Percentiles rank a stretch among this genome's conserved stretches.
Evolutionary conservation across 1,140 invertebrate species (phyloP).

Genomic region (Lepidotrigona ventralis): DNA sequence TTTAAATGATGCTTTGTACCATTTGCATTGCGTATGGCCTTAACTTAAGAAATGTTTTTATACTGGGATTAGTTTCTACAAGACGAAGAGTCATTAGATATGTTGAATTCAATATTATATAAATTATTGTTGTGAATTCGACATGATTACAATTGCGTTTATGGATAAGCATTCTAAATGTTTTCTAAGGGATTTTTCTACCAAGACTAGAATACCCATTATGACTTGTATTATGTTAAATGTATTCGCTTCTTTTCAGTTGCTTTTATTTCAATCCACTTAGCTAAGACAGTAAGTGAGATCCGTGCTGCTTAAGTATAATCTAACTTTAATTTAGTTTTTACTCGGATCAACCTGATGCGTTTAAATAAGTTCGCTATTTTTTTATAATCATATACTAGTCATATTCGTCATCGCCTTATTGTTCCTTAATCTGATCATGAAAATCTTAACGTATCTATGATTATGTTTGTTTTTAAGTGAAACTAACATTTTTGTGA

Average conservation of each 20-base stretch:
- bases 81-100: background rate
- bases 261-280: slow-evolving; percentile 35
- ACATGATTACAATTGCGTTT: slow-evolving; percentile 8
- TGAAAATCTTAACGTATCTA: slow-evolving; percentile 42
- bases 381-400: slow-evolving; percentile 63
- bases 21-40: slow-evolving; percentile 1
- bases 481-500: slow-evolving; percentile 54
- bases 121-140: slow-evolving; percentile 2
- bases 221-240: slow-evolving; percentile 32
- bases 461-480: slow-evolving; percentile 45
- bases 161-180: background rate
- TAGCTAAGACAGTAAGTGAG: background rate
- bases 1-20: slow-evolving; percentile 17
- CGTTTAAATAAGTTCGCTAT: slow-evolving; percentile 49
- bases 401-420: slow-evolving; percentile 50
- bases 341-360: slow-evolving; percentile 37
- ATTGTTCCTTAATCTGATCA: slow-evolving; percentile 49
- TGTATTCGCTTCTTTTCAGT: slow-evolving; percentile 31
- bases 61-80: slow-evolving; percentile 16
- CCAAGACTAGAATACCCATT: background rate
- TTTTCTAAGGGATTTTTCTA: slow-evolving; percentile 33
- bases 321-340: slow-evolving; percentile 42
- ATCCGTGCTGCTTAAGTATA: slow-evolving; percentile 32
- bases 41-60: slow-evolving; percentile 15
- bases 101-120: slow-evolving; percentile 6